A percentile compares a stretch with the other conserved stretches of the same genome.
These are phyloP conservation scores for Campylomormyrus tamandua DNA, from an alignment of 2,113 vertebrate genomes.

Conservation along the genomic window DNA sequence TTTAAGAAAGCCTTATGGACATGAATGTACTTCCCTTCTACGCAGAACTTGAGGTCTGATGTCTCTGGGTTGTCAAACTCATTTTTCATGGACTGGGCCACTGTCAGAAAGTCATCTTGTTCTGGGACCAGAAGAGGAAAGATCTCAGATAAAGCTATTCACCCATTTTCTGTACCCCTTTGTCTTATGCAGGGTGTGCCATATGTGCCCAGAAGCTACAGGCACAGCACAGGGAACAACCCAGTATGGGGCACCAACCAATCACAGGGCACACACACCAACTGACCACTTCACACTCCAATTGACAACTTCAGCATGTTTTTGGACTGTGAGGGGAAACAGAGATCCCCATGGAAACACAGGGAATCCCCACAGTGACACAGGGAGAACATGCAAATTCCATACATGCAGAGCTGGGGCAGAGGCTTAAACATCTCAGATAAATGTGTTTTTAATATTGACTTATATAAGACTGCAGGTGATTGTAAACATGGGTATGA, in stretches of 20 bases:
- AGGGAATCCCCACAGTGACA: not conserved
- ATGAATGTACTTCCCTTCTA: constrained; percentile 88
- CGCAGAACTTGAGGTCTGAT: constrained; percentile 87
- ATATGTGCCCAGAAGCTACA: not conserved
- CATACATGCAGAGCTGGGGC: not conserved
- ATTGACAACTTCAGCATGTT: not conserved
- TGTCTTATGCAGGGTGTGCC: no score
- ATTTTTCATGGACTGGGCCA: constrained; percentile 88
- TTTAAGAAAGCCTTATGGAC: constrained; percentile 96
- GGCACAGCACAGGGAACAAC: not conserved
- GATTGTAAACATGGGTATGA: not conserved
- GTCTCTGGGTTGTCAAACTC: constrained; percentile 96
- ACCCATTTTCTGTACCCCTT: not conserved
- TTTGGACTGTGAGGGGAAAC: not conserved
- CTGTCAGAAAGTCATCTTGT: constrained; percentile 86
- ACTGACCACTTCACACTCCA: not conserved
- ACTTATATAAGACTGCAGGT: not conserved
- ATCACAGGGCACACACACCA: not conserved
- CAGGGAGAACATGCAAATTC: not conserved
- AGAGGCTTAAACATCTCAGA: not conserved
- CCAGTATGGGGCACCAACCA: not conserved
- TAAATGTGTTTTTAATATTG: not conserved
- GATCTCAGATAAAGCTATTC: not conserved
- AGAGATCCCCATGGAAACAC: not conserved
- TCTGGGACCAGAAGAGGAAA: constrained; percentile 59